Base-by-base conservation (phyloP, 1,140 invertebrate species). In the Drosophila asahinai region DNA sequence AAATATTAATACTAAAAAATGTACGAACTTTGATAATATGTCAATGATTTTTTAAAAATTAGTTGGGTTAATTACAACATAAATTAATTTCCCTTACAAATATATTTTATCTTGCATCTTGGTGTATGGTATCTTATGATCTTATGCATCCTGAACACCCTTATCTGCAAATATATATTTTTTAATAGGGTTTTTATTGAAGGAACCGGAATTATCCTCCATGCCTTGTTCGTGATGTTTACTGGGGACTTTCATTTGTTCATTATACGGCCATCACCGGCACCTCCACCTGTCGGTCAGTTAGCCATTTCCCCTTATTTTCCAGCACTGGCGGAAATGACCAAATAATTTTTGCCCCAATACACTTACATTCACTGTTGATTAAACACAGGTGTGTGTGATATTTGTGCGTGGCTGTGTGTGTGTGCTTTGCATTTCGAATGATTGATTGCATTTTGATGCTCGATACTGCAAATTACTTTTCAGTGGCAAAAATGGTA, bases 391-490 rank as follows among this genome's bases (percentile, higher is more conserved):
- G 47, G 40, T 60, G 36, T 30, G 42, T 49, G 14, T 38, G 14
- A 12, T 42, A 62, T 62, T 62, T 58, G 30, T 62, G 47, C 7
- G 17, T 65, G 55, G n/a, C 15, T 43, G 33, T 30, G 36, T 25
- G 17, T 47, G 25, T 63, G 61, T 61, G 27, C 67, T 77, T 73
- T 86, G 77, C 84, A 89, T 80, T 74, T 87, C 79, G 43, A 67
- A 73, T 87, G 84, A 87, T 87, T 87, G 66, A 87, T 87, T 90
- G 74, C 65, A 59, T 68, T 89, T 84, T 89, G 77, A 87, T 87
- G 81, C 65, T 62, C 36, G 49, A 55, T 55, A 65, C 60, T 66
- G 58, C 42, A 87, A 78, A 81, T 89, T 60, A 74, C 38, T 64
- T 70, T 86, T 82, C 36, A 48, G 55, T 55, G 14, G 40, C 36